phyloP scores from a whole-genome alignment of 2,888 invertebrate species.

The Cantharis nigra region DNA sequence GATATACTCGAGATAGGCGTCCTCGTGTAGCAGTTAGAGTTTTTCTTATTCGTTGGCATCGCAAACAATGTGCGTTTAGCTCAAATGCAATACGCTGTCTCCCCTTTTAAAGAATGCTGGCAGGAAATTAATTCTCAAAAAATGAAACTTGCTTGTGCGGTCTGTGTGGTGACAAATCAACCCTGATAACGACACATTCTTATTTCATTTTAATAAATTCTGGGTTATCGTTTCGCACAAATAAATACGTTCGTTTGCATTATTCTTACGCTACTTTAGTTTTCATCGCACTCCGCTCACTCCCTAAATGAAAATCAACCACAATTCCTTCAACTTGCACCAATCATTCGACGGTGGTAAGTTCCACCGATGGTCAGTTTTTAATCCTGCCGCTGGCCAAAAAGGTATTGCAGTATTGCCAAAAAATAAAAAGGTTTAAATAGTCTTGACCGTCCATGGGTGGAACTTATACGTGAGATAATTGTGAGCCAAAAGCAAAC shows the following conservation, averaged over 20 bases:
- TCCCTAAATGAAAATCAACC: not conserved
- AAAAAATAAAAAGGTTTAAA: too few relatives aligned
- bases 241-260: slow-evolving; percentile 19
- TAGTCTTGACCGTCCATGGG: too few relatives aligned
- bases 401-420: too few relatives aligned
- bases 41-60: slow-evolving; percentile 53
- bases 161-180: slow-evolving; percentile 51
- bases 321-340: not conserved
- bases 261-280: slow-evolving; percentile 15
- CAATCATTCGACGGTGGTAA: not conserved
- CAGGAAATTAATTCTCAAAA: slow-evolving; percentile 60
- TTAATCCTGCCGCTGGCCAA: too few relatives aligned
- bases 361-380: too few relatives aligned
- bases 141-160: slow-evolving; percentile 57
- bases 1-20: slow-evolving; percentile 52
- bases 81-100: slow-evolving; percentile 52
- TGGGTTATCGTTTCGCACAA: slow-evolving; percentile 34
- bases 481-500: too few relatives aligned
- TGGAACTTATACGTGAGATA: too few relatives aligned
- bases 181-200: slow-evolving; percentile 54
- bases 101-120: slow-evolving; percentile 57
- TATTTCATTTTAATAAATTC: slow-evolving; percentile 55
- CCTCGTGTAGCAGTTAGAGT: slow-evolving; percentile 51
- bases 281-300: not conserved
- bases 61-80: slow-evolving; percentile 56